These are phyloP conservation scores for Notolabrus celidotus DNA, from an alignment of 2,797 vertebrate species.

Conservation along the genomic window DNA sequence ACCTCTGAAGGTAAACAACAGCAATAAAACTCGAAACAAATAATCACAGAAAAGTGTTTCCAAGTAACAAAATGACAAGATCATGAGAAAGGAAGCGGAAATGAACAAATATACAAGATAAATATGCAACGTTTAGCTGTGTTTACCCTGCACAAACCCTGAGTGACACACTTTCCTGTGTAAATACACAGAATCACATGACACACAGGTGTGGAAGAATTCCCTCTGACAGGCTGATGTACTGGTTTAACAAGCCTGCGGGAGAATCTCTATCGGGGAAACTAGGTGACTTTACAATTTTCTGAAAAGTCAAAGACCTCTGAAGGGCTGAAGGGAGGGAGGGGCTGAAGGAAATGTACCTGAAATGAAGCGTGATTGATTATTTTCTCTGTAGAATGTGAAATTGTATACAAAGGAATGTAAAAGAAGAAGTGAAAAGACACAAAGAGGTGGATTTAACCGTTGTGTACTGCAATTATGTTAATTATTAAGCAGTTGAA, in stretches of 20 bases:
- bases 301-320: slow-evolving; percentile 1
- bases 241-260: background rate
- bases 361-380: background rate
- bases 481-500: background rate
- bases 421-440: background rate
- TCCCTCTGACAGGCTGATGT: background rate
- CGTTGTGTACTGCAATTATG: background rate
- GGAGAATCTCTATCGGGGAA: background rate
- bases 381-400: background rate
- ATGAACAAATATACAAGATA: background rate
- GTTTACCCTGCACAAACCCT: background rate
- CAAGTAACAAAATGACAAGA: background rate
- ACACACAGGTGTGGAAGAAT: slow-evolving; percentile 9
- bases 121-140: background rate
- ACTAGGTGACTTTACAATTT: background rate
- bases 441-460: background rate
- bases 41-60: too few species aligned
- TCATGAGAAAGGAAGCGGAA: background rate
- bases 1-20: slow-evolving; percentile 90
- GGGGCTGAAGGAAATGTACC: background rate
- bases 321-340: background rate
- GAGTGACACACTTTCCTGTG: background rate
- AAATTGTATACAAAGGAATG: background rate
- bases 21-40: background rate
- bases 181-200: background rate